Percentiles rank a stretch among this genome's conserved stretches.
phyloP scores from a whole-genome alignment of 1,140 invertebrate species.

The Helicoverpa armigera region DNA sequence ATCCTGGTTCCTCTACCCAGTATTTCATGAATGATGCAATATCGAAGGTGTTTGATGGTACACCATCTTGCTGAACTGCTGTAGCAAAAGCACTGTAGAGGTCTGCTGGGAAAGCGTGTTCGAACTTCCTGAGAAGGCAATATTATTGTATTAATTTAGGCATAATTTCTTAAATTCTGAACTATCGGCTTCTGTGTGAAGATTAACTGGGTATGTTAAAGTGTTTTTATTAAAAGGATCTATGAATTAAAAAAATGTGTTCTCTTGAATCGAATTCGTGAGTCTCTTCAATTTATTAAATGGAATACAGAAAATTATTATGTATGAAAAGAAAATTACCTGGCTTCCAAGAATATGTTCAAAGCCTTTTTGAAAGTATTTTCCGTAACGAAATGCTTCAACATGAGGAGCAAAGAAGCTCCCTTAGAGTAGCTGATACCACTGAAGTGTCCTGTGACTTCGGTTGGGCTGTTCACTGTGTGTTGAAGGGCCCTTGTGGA shows the following conservation, averaged over 20 bases:
- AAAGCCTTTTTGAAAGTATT: constrained; percentile 89
- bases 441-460: constrained; percentile 87
- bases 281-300: no score
- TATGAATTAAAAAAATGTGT: no score
- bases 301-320: background rate
- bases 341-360: constrained; percentile 85
- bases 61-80: constrained; percentile 64
- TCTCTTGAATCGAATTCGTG: no score
- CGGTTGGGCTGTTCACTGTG: constrained; percentile 83
- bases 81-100: constrained; percentile 67
- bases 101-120: constrained; percentile 71
- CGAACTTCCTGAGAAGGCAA: constrained; percentile 64
- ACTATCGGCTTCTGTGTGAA: no score
- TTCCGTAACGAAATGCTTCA: constrained; percentile 89
- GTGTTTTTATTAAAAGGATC: no score
- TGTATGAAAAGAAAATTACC: constrained; percentile 70
- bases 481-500: constrained; percentile 73
- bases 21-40: constrained; percentile 7
- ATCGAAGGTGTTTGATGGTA: background rate
- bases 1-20: constrained; percentile 11
- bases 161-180: no score
- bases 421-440: constrained; percentile 89
- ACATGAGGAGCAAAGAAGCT: constrained; percentile 91
- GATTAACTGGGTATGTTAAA: no score
- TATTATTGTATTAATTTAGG: constrained; percentile 3